Evolutionary conservation across 2,888 invertebrate species (phyloP), one percentile per base, ranked within the genome.

Genomic region (Epinotia demarniana): DNA sequence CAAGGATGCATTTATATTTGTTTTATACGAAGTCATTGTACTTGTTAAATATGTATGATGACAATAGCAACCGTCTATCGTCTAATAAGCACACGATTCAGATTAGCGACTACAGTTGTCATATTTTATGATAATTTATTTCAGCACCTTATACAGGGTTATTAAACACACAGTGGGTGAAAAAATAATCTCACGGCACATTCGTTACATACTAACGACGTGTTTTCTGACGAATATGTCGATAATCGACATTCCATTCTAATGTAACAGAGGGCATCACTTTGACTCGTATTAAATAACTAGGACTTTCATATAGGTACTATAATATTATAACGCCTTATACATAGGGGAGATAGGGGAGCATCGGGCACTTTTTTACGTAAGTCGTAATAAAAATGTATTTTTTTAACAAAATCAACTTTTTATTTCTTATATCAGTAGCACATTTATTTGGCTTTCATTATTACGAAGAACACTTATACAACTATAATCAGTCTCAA

Each of bases 201-300:
- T 75, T 60, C 53, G 16, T 70, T 43, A 70, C 55, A 55, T 72
- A 71, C 46, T 67, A 72, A 75, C 66, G 66, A 43, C 58, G 33
- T 61, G 66, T 71, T 71, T 55, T 55, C 71, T 46, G 66, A 66
- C 75, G 61, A 66, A 57, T 18, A 71, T 53, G 75, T 61, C 46
- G 55, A 39, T 64, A 64, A 68, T 70, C 60, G 74, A 43, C 63
- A 75, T 75, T 75, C 66, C 71, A 61, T 71, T 61, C 71, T 67
- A 75, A 75, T 75, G 33, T 60, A 23, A 66, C 57, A n/a, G 39
- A 18, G 60, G 19, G 3, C 71, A 66, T 74, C 70, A n/a, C 63
- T 74, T 58, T 18, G 11, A 16, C 18, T 18, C 33, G 16, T 64
- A 27, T 46, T 43, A 55, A 55, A 61, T 70, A 61, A 61, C 27